Base-by-base conservation (phyloP, 2,888 invertebrate genomes). In the Blomia tropicalis region DNA sequence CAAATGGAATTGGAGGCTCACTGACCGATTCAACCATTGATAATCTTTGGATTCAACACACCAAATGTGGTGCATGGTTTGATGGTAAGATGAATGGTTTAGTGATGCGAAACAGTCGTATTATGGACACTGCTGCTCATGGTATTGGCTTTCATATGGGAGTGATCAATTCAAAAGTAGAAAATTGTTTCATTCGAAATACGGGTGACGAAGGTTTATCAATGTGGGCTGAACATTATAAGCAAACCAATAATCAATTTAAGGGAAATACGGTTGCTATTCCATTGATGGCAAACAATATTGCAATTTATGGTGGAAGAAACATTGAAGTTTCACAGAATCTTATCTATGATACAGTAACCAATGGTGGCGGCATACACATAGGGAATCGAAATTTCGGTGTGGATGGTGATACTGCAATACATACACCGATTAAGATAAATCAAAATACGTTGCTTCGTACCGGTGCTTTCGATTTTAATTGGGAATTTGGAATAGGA, bases 11-110 rank as follows among this genome's bases (percentile, higher is more conserved):
- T 19, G 56, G 30, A 14, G 56, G 56, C n/a, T 27, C 56, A 19
- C 7, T 56, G 11, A 30, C 11, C n/a, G 32, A 56, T 23, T 56
- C 56, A 31, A n/a, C 22, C n/a, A 23, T 56, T 5, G 56, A 56
- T 19, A 56, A 27, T 19, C 56, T 56, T 27, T 56, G 56, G 56
- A 29, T 56, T 5, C 56, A 56, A 56, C 56, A 56, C n/a, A 23
- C 22, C 56, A 56, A 56, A 31, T 14, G 19, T 11, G 56, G 56
- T 11, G 56, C n/a, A 14, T 56, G 56, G 56, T 56, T 56, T 27
- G 30, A 56, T 31, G 56, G 56, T 11, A 14, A 11, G 22, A 56
- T 56, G 56, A 56, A 27, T 23, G 22, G 22, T 31, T 56, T 56
- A 5, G 22, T 7, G 7, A 31, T 56, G 27, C 23, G 30, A n/a